A percentile compares a stretch with the other conserved stretches of the same genome.
Evolutionary conservation across 2,113 vertebrate species (phyloP).

Genomic region (Globicephala melas): DNA sequence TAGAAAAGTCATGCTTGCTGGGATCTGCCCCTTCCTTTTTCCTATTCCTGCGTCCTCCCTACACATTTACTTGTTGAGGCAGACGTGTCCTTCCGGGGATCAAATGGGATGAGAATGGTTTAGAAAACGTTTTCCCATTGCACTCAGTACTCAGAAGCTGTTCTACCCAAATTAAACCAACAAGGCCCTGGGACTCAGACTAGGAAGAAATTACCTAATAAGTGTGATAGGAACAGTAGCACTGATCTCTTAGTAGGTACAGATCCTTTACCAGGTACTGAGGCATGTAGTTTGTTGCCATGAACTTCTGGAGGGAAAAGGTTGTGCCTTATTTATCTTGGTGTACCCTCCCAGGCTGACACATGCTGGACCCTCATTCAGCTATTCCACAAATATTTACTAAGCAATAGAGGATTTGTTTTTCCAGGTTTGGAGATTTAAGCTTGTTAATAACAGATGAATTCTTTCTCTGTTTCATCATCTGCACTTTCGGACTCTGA

Average conservation of each 20-base stretch:
- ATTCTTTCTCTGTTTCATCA: conserved; percentile 58
- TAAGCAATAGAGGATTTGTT: conserved; percentile 38
- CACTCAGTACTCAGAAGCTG: neutral
- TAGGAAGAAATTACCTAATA: neutral
- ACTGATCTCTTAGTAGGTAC: neutral
- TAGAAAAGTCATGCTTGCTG: neutral
- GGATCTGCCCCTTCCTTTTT: neutral
- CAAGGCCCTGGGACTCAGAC: neutral
- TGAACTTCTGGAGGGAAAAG: neutral
- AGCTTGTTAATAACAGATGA: conserved; percentile 31
- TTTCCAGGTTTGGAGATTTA: conserved; percentile 53
- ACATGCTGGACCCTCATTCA: neutral
- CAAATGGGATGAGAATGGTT: neutral
- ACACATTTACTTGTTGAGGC: neutral
- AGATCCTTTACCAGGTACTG: neutral
- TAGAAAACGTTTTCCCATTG: neutral
- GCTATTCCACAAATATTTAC: conserved; percentile 48
- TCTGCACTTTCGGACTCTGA: conserved; percentile 26
- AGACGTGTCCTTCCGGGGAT: neutral
- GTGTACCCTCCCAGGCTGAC: neutral
- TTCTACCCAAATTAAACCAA: neutral
- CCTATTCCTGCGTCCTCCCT: neutral
- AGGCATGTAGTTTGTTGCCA: neutral
- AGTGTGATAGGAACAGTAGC: neutral
- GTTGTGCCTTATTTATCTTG: neutral